phyloP scores from a whole-genome alignment of 2,797 vertebrate genomes.

The Champsocephalus gunnari region DNA sequence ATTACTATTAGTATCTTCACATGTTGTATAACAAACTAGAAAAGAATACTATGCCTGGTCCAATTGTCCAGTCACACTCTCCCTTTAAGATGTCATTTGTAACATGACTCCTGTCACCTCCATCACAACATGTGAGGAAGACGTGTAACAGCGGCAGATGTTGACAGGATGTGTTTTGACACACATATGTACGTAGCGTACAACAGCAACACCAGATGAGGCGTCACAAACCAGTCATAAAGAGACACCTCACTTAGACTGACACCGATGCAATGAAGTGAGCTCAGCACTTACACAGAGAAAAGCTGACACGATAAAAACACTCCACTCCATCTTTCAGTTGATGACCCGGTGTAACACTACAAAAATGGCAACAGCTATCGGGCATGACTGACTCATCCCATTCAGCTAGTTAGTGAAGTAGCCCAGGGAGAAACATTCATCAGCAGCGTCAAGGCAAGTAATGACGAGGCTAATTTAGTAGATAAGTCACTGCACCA shows the following conservation, averaged over 20 bases:
- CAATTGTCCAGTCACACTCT: neutral
- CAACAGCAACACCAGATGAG: slow-evolving; percentile 1
- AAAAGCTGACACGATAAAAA: neutral
- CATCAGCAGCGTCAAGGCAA: slow-evolving; percentile 43
- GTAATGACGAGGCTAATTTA: slow-evolving; percentile 58
- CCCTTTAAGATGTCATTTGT: neutral
- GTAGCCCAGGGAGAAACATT: slow-evolving; percentile 46
- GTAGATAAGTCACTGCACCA: slow-evolving; percentile 48
- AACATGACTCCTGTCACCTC: slow-evolving; percentile 7
- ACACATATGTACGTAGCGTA: neutral
- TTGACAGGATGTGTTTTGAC: neutral
- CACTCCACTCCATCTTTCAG: slow-evolving; percentile 3
- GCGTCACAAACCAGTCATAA: neutral
- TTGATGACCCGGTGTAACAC: slow-evolving; percentile 15
- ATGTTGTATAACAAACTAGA: neutral
- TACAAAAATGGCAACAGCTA: slow-evolving; percentile 46
- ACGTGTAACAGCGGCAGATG: slow-evolving; percentile 33
- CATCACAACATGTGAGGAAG: slow-evolving; percentile 6
- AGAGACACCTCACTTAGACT: neutral
- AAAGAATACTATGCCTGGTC: neutral
- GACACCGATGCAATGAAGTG: slow-evolving; percentile 1
- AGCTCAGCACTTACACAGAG: slow-evolving; percentile 11
- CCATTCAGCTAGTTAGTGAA: slow-evolving; percentile 54
- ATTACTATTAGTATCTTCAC: neutral
- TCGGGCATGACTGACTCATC: slow-evolving; percentile 48